These are phyloP conservation scores for Ectropis crepuscularia DNA, from an alignment of 2,888 invertebrate species.

Conservation along the genomic window DNA sequence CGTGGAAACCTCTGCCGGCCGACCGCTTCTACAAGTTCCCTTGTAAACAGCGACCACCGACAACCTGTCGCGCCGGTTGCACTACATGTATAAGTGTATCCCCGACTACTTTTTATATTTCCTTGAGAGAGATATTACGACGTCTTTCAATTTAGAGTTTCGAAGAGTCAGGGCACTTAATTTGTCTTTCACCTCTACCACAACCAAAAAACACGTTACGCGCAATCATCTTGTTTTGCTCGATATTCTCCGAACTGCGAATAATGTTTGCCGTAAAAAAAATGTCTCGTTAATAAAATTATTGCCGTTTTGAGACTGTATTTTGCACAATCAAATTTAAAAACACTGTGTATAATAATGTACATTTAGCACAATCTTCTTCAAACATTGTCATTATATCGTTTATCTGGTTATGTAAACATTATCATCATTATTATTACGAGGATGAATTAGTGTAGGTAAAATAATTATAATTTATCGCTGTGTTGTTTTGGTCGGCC, in stretches of 20 bases:
- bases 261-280: not conserved
- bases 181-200: slow-evolving; percentile 16
- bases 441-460: slow-evolving; percentile 45
- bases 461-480: slow-evolving; percentile 30
- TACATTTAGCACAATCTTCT: slow-evolving; percentile 17
- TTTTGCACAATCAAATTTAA: slow-evolving; percentile 10
- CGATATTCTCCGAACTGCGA: slow-evolving; percentile 19
- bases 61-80: slow-evolving; percentile 51
- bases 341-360: slow-evolving; percentile 21
- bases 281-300: slow-evolving; percentile 8
- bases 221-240: slow-evolving; percentile 27
- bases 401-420: slow-evolving; percentile 47
- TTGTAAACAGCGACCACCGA: slow-evolving; percentile 51
- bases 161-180: slow-evolving; percentile 8
- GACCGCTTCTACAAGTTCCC: slow-evolving; percentile 54
- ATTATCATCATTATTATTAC: slow-evolving; percentile 46
- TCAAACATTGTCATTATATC: slow-evolving; percentile 21
- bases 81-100: slow-evolving; percentile 45
- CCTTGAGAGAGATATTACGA: slow-evolving; percentile 13
- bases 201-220: slow-evolving; percentile 8
- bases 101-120: slow-evolving; percentile 30
- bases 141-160: slow-evolving; percentile 20
- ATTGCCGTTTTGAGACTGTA: not conserved
- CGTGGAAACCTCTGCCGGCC: slow-evolving; percentile 44
- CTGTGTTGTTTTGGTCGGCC: slow-evolving; percentile 43